Base-by-base conservation (phyloP, 2,113 vertebrate species). In the Mesitornis unicolor region DNA sequence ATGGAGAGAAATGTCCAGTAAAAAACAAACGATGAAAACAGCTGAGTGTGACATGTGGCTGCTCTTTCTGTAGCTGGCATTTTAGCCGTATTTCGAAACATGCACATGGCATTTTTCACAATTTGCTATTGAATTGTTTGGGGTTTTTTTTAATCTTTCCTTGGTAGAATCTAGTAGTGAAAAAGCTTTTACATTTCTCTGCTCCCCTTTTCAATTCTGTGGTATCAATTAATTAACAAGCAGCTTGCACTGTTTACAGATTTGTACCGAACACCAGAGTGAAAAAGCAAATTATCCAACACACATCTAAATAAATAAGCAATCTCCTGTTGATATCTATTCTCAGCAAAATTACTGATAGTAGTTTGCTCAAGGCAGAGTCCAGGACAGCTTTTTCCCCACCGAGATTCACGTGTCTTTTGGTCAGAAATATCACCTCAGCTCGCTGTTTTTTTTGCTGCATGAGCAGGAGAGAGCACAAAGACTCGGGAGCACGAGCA, bases 341-440 rank as follows among this genome's bases (percentile, higher is more conserved):
- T 75, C 63, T 74, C 68, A 84, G 70, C 54, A 70, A 69, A 74
- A 71, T 77, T 56, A 59, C 47, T 25, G 51, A 50, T 11, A 61
- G 74, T 11, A 82, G 85, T 80, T 93, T 95, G 90, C 48, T 89
- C 71, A n/a, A 87, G 89, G 94, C 57, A 82, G 81, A 92, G 86
- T 89, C 68, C 75, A 74, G 68, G 81, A 67, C 18, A 60, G 51
- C 33, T 74, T 90, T n/a, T 68, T 74, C 63, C 22, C 29, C 63
- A 42, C n/a, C 0, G 25, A 54, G 63, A 42, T 50, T 86, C 50
- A 33, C 29, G 25, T 81, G 73, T 47, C 51, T 89, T 95, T 85
- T 67, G 56, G 64, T 86, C 48, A 65, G 43, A 69, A 93, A 45
- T 1, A 3, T 38, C 67, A 57, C 21, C 42, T 36, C 18, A 45